These are phyloP conservation scores for Gari tellinella DNA, from an alignment of 2,888 invertebrate species.

Conservation along the genomic window DNA sequence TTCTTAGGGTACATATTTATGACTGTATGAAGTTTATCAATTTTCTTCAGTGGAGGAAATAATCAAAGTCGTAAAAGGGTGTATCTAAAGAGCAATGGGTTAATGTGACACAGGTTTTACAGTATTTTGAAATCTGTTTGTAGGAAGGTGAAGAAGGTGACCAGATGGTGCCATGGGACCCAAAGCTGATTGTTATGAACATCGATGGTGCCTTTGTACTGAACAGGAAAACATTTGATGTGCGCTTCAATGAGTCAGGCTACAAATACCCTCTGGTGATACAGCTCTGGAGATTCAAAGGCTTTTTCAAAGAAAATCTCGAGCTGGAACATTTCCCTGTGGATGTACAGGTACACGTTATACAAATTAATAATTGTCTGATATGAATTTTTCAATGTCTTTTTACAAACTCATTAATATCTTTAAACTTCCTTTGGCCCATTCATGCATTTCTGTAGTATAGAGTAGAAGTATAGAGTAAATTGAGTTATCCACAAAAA, in stretches of 20 bases:
- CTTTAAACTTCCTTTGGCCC: no score
- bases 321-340: conserved; percentile 78
- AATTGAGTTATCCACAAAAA: no score
- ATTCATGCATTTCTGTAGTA: no score
- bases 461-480: no score
- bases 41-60: no score
- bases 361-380: no score
- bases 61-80: no score
- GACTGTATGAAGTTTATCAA: no score
- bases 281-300: conserved; percentile 74
- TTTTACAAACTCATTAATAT: no score
- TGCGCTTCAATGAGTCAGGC: conserved; percentile 66
- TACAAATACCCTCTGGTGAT: conserved; percentile 69
- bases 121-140: not conserved
- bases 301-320: conserved; percentile 73
- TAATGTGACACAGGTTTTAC: not conserved
- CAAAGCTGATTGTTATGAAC: conserved; percentile 71
- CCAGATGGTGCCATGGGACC: conserved; percentile 69
- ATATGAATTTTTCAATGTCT: no score
- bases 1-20: no score
- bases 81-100: not conserved
- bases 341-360: conserved; percentile 79
- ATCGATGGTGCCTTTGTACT: conserved; percentile 62
- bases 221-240: conserved; percentile 61
- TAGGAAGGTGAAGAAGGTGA: conserved; percentile 49